These are phyloP conservation scores for Gobio gobio DNA, from an alignment of 2,113 vertebrate genomes.

Conservation along the genomic window DNA sequence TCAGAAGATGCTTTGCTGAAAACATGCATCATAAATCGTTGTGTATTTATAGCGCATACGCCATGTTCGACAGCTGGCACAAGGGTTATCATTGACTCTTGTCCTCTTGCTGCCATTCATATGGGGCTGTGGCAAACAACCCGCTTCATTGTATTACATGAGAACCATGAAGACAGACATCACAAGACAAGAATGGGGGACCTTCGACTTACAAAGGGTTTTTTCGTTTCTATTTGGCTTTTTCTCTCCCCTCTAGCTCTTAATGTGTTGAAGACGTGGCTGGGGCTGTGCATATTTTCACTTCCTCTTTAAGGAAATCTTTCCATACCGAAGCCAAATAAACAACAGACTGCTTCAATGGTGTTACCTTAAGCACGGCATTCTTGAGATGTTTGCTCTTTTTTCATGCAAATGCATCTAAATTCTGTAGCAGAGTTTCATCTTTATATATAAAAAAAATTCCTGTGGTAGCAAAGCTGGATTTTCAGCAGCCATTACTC, in stretches of 20 bases:
- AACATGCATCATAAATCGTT: conserved; percentile 31
- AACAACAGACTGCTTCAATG: conserved; percentile 67
- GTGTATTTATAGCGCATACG: conserved; percentile 13
- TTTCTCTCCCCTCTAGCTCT: conserved; percentile 44
- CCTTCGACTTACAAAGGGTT: conserved; percentile 61
- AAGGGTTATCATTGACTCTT: conserved; percentile 18
- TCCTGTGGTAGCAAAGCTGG: neutral
- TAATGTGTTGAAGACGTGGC: conserved; percentile 66
- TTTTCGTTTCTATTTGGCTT: conserved; percentile 46
- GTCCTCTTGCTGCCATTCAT: conserved; percentile 19
- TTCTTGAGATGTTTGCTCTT: conserved; percentile 64
- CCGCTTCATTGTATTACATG: conserved; percentile 44
- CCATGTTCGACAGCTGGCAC: conserved; percentile 12
- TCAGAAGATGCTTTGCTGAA: conserved; percentile 32
- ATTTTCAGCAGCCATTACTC: neutral
- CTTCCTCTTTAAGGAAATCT: conserved; percentile 78
- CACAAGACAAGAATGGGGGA: conserved; percentile 70
- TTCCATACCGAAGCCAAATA: conserved; percentile 68
- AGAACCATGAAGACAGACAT: conserved; percentile 62
- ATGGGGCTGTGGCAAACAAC: conserved; percentile 34
- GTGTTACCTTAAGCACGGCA: conserved; percentile 61
- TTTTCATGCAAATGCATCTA: conserved; percentile 49
- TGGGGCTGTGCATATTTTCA: conserved; percentile 78
- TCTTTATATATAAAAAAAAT: too few relatives aligned
- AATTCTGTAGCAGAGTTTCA: conserved; percentile 24